These are phyloP conservation scores for Hypselothyrea guttata DNA, from an alignment of 2,888 invertebrate genomes.

Conservation along the genomic window DNA sequence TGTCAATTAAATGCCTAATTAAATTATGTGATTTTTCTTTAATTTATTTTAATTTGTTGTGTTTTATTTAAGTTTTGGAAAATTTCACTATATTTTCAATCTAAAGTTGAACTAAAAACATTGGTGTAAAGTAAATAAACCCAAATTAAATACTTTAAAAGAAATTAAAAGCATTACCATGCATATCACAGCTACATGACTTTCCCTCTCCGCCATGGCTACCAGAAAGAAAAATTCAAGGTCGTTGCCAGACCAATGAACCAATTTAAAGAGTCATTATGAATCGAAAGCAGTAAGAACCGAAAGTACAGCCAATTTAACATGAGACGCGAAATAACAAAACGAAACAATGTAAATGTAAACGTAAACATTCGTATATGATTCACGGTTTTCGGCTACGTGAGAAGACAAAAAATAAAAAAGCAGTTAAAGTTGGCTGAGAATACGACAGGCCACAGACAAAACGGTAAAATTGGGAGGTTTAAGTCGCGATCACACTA, in stretches of 20 bases:
- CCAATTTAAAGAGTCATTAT: conserved; percentile 33
- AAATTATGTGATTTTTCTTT: no score
- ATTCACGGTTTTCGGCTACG: conserved; percentile 39
- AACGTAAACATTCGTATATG: conserved; percentile 45
- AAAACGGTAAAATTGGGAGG: conserved; percentile 16
- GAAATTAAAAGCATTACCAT: conserved; percentile 53
- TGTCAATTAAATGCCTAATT: no score
- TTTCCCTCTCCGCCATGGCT: conserved; percentile 48
- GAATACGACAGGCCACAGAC: conserved; percentile 19
- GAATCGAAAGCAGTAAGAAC: conserved; percentile 49
- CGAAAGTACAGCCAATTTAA: conserved; percentile 25
- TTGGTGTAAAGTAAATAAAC: background rate
- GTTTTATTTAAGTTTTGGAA: no score
- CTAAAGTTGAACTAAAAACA: no score
- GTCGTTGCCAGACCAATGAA: conserved; percentile 29
- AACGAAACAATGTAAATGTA: conserved; percentile 42
- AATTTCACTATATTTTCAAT: no score
- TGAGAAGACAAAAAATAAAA: conserved; percentile 34
- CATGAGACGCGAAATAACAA: conserved; percentile 13
- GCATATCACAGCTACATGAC: conserved; percentile 30
- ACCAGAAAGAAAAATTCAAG: conserved; percentile 47
- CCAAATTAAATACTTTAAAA: background rate
- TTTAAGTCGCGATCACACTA: conserved; percentile 13
- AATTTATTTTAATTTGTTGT: no score
- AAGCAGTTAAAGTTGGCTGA: conserved; percentile 23